Evolutionary conservation across 2,113 vertebrate species (phyloP).

Genomic region (Takifugu flavidus): DNA sequence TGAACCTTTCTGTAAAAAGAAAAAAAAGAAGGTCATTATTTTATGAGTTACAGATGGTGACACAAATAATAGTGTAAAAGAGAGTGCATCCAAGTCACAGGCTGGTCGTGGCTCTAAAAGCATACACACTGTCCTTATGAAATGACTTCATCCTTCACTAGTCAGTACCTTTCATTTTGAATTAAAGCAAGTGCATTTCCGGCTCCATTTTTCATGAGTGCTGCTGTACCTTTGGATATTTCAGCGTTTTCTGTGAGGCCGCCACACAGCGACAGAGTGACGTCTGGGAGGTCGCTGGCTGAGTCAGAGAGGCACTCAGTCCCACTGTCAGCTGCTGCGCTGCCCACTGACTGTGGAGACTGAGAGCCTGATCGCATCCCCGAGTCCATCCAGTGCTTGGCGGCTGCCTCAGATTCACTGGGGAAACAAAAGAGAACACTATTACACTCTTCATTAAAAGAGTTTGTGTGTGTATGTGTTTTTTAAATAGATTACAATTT

Average conservation of each 20-base stretch:
- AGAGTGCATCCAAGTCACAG: too few relatives aligned
- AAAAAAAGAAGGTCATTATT: neutral
- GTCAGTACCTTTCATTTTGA: neutral
- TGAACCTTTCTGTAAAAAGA: constrained; percentile 87
- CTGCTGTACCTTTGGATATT: constrained; percentile 89
- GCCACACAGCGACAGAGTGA: constrained; percentile 95
- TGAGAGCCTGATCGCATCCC: constrained; percentile 89
- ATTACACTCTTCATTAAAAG: neutral
- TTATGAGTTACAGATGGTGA: neutral
- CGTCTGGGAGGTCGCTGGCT: constrained; percentile 90
- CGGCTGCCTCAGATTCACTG: constrained; percentile 86
- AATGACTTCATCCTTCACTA: neutral
- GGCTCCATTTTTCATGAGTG: constrained; percentile 12
- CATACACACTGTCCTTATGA: too few relatives aligned
- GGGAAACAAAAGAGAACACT: neutral
- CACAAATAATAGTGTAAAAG: too few relatives aligned
- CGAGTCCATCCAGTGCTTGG: constrained; percentile 88
- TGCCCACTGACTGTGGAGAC: constrained; percentile 94
- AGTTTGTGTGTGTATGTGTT: neutral
- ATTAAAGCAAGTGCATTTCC: constrained; percentile 13
- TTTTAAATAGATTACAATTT: neutral
- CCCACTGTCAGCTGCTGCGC: constrained; percentile 92
- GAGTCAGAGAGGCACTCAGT: constrained; percentile 97
- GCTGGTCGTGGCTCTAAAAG: too few relatives aligned
- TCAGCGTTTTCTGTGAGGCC: constrained; percentile 92